These are phyloP conservation scores for Caenorhabditis virilis DNA, from an alignment of 2,888 invertebrate species.

Conservation along the genomic window DNA sequence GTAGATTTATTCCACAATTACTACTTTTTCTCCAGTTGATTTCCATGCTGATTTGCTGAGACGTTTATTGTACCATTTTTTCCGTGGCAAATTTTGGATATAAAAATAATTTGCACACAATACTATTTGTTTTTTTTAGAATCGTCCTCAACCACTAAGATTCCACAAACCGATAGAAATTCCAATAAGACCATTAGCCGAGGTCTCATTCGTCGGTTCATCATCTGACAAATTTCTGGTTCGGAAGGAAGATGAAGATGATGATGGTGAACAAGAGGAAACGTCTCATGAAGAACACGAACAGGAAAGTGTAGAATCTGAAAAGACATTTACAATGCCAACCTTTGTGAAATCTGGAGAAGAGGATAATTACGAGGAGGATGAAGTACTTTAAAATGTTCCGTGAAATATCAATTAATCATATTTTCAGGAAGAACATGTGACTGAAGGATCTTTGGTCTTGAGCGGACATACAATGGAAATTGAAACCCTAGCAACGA, in stretches of 20 bases:
- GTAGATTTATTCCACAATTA: no score
- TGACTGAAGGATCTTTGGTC: no score
- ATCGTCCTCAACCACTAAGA: constrained; percentile 11
- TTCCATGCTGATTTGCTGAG: no score
- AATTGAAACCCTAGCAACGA: no score
- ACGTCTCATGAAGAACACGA: no score
- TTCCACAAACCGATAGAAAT: constrained; percentile 35
- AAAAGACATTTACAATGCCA: neutral
- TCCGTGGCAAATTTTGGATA: no score
- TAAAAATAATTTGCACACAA: no score
- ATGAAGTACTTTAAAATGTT: neutral
- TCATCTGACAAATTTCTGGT: neutral
- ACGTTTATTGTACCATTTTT: no score
- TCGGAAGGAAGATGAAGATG: no score
- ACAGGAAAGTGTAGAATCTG: neutral
- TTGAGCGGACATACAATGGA: constrained; percentile 13
- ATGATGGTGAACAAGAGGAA: neutral
- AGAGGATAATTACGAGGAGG: neutral
- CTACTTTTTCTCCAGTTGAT: no score
- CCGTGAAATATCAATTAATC: no score
- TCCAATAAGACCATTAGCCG: constrained; percentile 41
- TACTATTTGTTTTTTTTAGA: constrained; percentile 3
- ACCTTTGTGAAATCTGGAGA: neutral
- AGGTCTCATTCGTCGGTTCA: constrained; percentile 9
- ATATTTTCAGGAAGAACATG: neutral